Base-by-base conservation (phyloP, 1,140 invertebrate genomes). In the Acromyrmex charruanus region DNA sequence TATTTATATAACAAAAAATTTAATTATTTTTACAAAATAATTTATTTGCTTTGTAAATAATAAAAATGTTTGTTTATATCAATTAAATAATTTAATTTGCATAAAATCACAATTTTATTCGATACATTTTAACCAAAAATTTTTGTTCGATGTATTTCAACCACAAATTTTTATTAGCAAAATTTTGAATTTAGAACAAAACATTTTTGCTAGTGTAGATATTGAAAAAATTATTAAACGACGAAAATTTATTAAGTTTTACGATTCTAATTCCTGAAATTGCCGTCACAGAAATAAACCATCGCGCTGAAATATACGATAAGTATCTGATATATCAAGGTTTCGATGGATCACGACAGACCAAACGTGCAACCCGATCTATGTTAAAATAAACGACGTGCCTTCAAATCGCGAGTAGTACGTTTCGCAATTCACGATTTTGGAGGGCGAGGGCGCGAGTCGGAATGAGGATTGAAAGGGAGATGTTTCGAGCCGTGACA, bases 401-500 rank as follows among this genome's bases (percentile, higher is more conserved):
- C 69, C 39, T 75, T 18, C n/a, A 61, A 75, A 75, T 84, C 80
- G 69, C 69, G 58, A 58, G 25, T 84, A 81, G 77, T 81, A 84
- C 80, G 69, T 35, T 61, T 75, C 80, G 80, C 80, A 84, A 84
- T 84, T 84, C 77, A 65, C 63, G 35, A 75, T 59, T 53, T 55
- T 9, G 65, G 5, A 59, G 39, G 74, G 75, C 28, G 59, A 66
- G 59, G 61, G 79, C 77, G 55, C 63, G 44, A 81, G 35, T 79
- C 86, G 69, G 71, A 63, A 71, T 71, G 80, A 69, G 68, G 79
- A 85, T 87, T 61, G 86, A 85, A 53, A 84, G 80, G 80, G 80
- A 84, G 80, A 84, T 84, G 80, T 84, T 79, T 65, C 82, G 58
- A 79, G 82, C 82, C 74, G 82, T 85, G 75, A 85, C 82, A 86